These are phyloP conservation scores for Dendrolimus punctatus DNA, from an alignment of 1,140 invertebrate species.

Conservation along the genomic window DNA sequence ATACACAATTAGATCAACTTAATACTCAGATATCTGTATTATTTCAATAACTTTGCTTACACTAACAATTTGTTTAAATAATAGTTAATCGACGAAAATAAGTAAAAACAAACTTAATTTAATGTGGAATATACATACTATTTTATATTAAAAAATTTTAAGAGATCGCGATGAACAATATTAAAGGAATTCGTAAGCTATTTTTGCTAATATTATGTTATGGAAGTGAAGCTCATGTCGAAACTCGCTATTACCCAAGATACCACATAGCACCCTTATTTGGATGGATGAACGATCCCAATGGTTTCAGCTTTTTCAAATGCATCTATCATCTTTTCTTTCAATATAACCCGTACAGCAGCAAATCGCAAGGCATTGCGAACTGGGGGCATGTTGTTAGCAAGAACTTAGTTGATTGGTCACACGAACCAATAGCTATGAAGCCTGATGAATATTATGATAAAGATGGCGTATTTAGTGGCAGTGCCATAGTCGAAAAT, in stretches of 20 bases:
- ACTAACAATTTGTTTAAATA: too few species aligned
- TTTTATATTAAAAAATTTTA: too few species aligned
- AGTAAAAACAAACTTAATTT: too few species aligned
- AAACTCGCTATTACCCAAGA: conserved; percentile 32
- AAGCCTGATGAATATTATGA: conserved; percentile 47
- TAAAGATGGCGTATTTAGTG: conserved; percentile 51
- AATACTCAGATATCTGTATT: too few species aligned
- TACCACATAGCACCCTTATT: conserved; percentile 43
- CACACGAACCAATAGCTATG: conserved; percentile 49
- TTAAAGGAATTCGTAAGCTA: neutral
- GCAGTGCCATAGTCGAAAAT: conserved; percentile 49
- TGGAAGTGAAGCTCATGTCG: conserved; percentile 10
- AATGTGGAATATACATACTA: too few species aligned
- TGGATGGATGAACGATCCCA: conserved; percentile 68
- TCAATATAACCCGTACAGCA: conserved; percentile 47
- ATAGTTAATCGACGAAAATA: too few species aligned
- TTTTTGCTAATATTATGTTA: conserved; percentile 16
- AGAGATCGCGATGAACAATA: too few species aligned
- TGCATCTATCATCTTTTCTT: conserved; percentile 56
- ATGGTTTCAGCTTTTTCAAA: conserved; percentile 49
- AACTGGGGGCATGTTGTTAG: conserved; percentile 60
- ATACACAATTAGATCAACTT: too few species aligned
- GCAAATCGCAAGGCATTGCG: conserved; percentile 28
- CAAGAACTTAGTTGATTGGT: conserved; percentile 50
- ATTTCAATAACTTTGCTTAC: too few species aligned